phyloP scores from a whole-genome alignment of 2,888 invertebrate genomes.

The Torymus texanus region DNA sequence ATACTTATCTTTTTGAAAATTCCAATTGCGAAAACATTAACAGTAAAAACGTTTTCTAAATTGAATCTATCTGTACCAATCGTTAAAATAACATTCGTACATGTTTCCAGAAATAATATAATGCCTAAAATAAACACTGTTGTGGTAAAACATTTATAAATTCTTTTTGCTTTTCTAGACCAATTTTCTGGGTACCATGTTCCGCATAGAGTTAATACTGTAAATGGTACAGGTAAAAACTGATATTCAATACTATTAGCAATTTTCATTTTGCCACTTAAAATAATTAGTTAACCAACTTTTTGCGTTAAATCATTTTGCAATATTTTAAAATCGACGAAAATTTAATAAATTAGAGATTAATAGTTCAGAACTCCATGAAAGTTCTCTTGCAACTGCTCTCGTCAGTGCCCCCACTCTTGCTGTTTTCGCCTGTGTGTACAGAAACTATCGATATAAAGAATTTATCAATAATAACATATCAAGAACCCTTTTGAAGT shows the following conservation, averaged over 20 bases:
- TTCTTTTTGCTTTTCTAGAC: constrained; percentile 19
- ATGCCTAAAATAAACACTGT: constrained; percentile 2
- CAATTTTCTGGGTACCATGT: constrained; percentile 39
- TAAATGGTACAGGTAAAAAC: constrained; percentile 37
- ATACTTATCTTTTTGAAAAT: constrained; percentile 37
- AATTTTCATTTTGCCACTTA: constrained; percentile 17
- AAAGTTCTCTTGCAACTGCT: neutral
- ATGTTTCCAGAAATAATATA: constrained; percentile 5
- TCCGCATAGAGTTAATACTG: constrained; percentile 34
- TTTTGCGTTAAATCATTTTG: too few relatives aligned
- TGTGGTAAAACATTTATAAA: constrained; percentile 4
- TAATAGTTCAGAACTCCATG: neutral
- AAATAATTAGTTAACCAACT: too few relatives aligned
- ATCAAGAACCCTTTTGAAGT: neutral
- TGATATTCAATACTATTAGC: constrained; percentile 28
- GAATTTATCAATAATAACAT: constrained; percentile 3
- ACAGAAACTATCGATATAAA: neutral
- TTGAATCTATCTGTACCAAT: neutral
- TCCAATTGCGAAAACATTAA: neutral
- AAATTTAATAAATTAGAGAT: too few relatives aligned
- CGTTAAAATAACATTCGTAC: constrained; percentile 4
- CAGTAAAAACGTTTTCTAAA: constrained; percentile 34
- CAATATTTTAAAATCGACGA: too few relatives aligned
- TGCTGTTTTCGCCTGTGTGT: neutral
- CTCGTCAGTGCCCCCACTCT: constrained; percentile 10